Evolutionary conservation across 2,797 vertebrate species (phyloP).

Genomic region (Crypturellus tataupa): DNA sequence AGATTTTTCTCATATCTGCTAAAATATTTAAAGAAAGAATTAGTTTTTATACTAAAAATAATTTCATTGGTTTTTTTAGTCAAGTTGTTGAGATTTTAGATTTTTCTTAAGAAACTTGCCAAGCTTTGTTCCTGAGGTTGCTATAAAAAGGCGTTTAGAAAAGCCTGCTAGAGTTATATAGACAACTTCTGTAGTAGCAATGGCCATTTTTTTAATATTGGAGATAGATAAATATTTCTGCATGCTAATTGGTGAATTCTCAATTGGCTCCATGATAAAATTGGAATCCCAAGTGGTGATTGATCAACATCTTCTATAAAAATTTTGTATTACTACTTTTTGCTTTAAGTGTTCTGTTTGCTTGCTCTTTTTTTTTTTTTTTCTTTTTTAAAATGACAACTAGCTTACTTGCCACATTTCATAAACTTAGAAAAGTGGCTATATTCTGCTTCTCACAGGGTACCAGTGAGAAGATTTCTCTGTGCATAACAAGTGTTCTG

Average conservation of each 20-base stretch:
- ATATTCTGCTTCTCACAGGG: not conserved
- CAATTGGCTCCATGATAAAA: not conserved
- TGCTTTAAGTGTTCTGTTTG: not conserved
- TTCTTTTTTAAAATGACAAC: not conserved
- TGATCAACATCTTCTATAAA: not conserved
- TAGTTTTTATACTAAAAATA: not conserved
- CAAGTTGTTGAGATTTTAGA: not conserved
- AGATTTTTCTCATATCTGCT: not conserved
- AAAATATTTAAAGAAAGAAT: not conserved
- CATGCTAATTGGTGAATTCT: not conserved
- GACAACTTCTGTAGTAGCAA: not conserved
- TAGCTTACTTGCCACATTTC: not conserved
- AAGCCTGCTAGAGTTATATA: not conserved
- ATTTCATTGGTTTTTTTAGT: not conserved
- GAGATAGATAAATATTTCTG: not conserved
- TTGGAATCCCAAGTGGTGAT: not conserved
- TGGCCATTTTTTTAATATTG: not conserved
- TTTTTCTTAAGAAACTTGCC: not conserved
- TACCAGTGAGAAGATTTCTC: not conserved
- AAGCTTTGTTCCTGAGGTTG: not conserved
- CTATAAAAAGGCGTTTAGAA: not conserved
- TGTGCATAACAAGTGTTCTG: not conserved
- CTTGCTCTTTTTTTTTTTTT: not conserved
- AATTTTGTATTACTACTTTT: not conserved
- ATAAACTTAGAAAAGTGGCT: not conserved